These are phyloP conservation scores for Copidosoma floridanum DNA, from an alignment of 1,140 invertebrate species.

Conservation along the genomic window DNA sequence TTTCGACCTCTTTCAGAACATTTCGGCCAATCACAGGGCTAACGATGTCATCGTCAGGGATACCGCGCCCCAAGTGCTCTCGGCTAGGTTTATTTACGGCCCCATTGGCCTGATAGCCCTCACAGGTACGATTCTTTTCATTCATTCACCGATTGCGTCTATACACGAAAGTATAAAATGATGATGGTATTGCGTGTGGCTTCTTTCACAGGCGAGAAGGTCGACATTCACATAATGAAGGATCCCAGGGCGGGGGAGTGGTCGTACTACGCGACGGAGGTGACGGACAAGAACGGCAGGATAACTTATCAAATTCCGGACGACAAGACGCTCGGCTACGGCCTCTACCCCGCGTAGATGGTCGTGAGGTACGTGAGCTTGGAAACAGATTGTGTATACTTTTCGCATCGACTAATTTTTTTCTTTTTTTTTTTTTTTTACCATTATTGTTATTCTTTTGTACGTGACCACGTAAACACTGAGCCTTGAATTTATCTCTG, in stretches of 20 bases:
- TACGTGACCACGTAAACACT: no score
- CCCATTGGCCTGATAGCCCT: conserved; percentile 87
- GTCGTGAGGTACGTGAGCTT: conserved; percentile 73
- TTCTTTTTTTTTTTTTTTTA: no score
- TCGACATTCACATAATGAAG: conserved; percentile 94
- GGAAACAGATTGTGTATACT: no score
- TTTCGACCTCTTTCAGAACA: conserved; percentile 69
- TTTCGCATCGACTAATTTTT: no score
- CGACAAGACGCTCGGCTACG: conserved; percentile 83
- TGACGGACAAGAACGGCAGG: conserved; percentile 94
- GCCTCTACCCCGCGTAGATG: conserved; percentile 95
- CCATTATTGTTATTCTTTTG: no score
- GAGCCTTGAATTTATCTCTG: no score
- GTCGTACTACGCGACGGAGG: conserved; percentile 82
- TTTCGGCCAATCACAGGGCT: conserved; percentile 95
- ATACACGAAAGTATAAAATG: no score
- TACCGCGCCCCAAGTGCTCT: conserved; percentile 78
- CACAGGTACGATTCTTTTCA: conserved; percentile 59
- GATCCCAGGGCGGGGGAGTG: conserved; percentile 91
- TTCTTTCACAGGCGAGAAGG: conserved; percentile 79
- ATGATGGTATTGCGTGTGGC: background rate
- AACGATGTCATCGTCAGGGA: conserved; percentile 97
- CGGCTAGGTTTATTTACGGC: conserved; percentile 98
- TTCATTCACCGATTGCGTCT: conserved; percentile 1
- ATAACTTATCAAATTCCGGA: conserved; percentile 83